Evolutionary conservation across 92 coral and sea anemone genomes (phyloP), one percentile per base, ranked within the genome.

Genomic region (Actinernus sp.): DNA sequence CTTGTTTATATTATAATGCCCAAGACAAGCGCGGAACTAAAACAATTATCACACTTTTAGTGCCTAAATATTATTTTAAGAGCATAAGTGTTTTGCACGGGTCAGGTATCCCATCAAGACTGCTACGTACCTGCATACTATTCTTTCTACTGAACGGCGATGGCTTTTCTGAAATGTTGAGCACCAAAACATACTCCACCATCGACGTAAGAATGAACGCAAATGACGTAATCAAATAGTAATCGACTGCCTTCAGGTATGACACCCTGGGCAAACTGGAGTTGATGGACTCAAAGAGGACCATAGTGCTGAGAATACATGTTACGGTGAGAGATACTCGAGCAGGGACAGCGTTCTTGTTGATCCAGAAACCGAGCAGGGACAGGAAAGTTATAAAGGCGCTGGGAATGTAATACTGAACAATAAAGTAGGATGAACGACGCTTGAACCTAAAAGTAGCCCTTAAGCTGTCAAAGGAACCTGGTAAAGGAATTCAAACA

Each of bases 321-420:
- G 94, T 88, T 52, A 88, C 87, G 17, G 78, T 81, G 17, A 88
- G 94, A 22, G 94, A 88, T 16, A 88, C 75, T 7, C 94, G 78
- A 17, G 94, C 94, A 0, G 94, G 94, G 17, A 88, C 91, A 8
- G 94, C 94, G 63, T 84, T 78, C 40, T 89, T 84, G 80, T 88
- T 85, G 31, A 88, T 78, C 94, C 94, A 88, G 65, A 88, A 88
- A 18, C 94, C 76, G 28, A 88, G 82, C 90, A 86, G 71, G 0
- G 94, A 83, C 18, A 88, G 74, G 20, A 88, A 74, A 26, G 78
- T 91, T 7, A 88, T 65, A 39, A 88, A 83, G 20, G 80, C 82
- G 2, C 87, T 76, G 3, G 94, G 94, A 22, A 88, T 79, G 48
- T 64, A 88, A 26, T 77, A 85, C 49, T 88, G 94, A 58, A 88